These are phyloP conservation scores for Aethes cnicana DNA, from an alignment of 2,888 invertebrate genomes.

Conservation along the genomic window DNA sequence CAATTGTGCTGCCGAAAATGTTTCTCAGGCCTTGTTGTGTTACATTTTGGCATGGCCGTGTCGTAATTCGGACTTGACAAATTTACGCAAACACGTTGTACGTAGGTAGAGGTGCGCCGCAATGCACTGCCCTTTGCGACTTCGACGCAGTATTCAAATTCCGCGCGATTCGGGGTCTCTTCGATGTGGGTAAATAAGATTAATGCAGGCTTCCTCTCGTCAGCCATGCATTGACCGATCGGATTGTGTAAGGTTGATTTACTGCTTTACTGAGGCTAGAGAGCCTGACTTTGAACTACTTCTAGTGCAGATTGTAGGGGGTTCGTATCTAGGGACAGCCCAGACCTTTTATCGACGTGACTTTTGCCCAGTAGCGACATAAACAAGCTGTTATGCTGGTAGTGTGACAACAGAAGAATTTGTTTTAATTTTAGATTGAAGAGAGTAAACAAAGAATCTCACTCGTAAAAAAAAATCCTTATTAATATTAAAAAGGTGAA, in stretches of 20 bases:
- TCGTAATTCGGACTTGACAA: conserved; percentile 32
- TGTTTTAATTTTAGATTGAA: too few species aligned
- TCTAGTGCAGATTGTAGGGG: too few species aligned
- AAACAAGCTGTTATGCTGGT: too few species aligned
- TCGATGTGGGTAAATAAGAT: conserved; percentile 71
- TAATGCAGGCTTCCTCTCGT: conserved; percentile 55
- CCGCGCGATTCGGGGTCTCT: conserved; percentile 53
- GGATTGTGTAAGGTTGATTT: conserved; percentile 16
- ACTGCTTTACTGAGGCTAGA: neutral
- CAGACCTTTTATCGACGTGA: too few species aligned
- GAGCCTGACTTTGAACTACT: too few species aligned
- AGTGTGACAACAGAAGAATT: too few species aligned
- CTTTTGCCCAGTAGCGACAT: too few species aligned
- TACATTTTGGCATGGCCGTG: conserved; percentile 36
- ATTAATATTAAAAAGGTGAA: too few species aligned
- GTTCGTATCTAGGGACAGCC: too few species aligned
- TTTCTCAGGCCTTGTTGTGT: conserved; percentile 37
- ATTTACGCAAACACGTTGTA: conserved; percentile 47
- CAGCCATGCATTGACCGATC: conserved; percentile 43
- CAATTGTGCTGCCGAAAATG: conserved; percentile 37
- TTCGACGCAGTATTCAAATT: conserved; percentile 64
- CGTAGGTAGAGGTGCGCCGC: conserved; percentile 38
- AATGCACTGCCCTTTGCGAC: conserved; percentile 40
- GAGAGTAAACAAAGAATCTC: too few species aligned
- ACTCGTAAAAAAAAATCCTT: too few species aligned